Percentiles rank a stretch among this genome's conserved stretches.
Evolutionary conservation across 2,797 vertebrate genomes (phyloP).

Genomic region (Schizothorax lantsangensis): DNA sequence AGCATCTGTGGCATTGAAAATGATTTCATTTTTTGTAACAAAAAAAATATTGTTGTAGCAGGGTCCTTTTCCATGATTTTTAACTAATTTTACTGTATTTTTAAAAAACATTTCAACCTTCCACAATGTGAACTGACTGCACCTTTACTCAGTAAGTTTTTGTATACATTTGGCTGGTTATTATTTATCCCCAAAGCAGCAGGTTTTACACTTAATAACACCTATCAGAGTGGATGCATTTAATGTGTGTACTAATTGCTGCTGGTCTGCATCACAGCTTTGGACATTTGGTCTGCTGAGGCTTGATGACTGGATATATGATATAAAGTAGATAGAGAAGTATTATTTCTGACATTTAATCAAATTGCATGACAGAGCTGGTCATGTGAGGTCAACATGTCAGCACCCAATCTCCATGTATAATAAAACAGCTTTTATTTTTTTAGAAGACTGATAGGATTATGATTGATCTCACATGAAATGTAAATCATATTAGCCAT

Average conservation of each 20-base stretch:
- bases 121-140: neutral
- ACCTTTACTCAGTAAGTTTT: neutral
- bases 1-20: constrained; percentile 48
- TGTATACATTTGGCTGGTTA: neutral
- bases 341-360: neutral
- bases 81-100: neutral
- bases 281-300: neutral
- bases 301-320: neutral
- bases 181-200: neutral
- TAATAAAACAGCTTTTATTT: neutral
- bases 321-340: neutral
- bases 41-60: neutral
- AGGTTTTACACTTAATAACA: neutral
- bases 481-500: constrained; percentile 7
- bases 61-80: neutral
- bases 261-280: neutral
- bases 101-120: neutral
- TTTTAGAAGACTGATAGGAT: neutral
- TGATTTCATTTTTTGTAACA: neutral
- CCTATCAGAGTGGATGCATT: neutral
- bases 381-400: neutral
- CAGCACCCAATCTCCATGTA: neutral
- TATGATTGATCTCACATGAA: neutral
- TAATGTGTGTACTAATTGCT: neutral
- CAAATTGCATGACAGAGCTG: neutral